Base-by-base conservation (phyloP, 2,113 vertebrate species). In the Epinephelus moara region DNA sequence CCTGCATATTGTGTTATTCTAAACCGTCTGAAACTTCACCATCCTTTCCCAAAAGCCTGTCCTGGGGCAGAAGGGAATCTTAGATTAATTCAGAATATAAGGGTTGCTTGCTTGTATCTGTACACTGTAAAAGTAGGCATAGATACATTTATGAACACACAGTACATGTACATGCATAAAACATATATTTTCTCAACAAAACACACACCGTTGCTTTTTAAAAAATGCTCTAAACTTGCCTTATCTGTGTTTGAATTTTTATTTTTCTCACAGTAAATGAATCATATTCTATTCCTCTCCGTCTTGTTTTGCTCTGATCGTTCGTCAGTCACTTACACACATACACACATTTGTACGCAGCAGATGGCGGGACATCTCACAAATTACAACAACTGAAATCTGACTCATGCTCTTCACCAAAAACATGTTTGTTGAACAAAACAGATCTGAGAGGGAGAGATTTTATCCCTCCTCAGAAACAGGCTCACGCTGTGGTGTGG, bases 291-390 rank as follows among this genome's bases (percentile, higher is more conserved):
- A 1, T 40, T n/a, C 60, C 30, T 21, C 25, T 57, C 25, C 49
- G 25, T 50, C 49, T 61, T 55, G 3, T 30, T 74, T 55, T 45
- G 33, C 25, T 75, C 33, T 45, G 30, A 23, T 40, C 66, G 6
- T 60, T 12, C 1, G 0, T 61, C 67, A 64, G 12, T 40, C 61
- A 23, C 56, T 68, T n/a, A 75, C 6, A 8, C 19, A 61, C 37
- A 63, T 12, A 42, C 71, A 53, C 56, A 49, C 23, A 70, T 21
- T 53, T 61, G 59, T 70, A 55, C 60, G 40, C 62, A 83, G 67
- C 87, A 88, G 83, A 85, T 85, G 79, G 82, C 18, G 15, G 42
- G 55, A 18, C 76, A 72, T 83, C 75, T 80, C 62, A 73, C 55
- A 47, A 72, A 88, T 73, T 62, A 62, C 55, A 62, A 50, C 55